phyloP scores from a whole-genome alignment of 2,797 vertebrate species.

The Lophius americanus region DNA sequence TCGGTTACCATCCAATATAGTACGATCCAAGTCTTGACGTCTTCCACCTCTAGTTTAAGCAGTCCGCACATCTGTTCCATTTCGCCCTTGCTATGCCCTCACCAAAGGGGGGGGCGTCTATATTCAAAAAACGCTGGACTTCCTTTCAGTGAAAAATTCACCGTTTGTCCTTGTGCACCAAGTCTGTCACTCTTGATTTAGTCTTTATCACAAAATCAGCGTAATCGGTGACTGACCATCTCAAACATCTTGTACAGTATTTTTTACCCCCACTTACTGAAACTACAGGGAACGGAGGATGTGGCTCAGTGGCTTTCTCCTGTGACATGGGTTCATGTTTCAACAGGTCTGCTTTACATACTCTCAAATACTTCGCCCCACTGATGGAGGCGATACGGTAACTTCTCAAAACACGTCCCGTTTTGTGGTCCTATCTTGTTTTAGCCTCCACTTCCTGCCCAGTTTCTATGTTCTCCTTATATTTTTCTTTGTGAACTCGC shows the following conservation, averaged over 20 bases:
- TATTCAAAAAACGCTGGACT: no score
- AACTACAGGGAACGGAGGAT: neutral
- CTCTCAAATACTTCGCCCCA: neutral
- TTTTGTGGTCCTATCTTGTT: constrained; percentile 28
- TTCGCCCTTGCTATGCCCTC: neutral
- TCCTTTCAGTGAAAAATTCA: no score
- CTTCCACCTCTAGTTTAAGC: no score
- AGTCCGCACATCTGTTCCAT: neutral
- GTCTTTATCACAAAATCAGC: neutral
- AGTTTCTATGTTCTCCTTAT: constrained; percentile 19
- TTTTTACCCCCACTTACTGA: no score
- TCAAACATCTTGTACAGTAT: neutral
- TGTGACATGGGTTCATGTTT: constrained; percentile 33
- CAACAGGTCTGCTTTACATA: constrained; percentile 26
- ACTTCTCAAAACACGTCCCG: constrained; percentile 30
- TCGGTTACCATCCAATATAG: no score
- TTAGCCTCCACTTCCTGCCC: constrained; percentile 21
- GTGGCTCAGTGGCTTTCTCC: neutral
- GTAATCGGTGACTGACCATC: constrained; percentile 7
- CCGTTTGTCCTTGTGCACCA: no score
- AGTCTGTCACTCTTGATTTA: neutral
- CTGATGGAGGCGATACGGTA: constrained; percentile 24
- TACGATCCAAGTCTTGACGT: no score
- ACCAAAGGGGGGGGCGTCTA: no score
- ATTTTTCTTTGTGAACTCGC: constrained; percentile 8